Conservation (phyloP, 2,113 vertebrate species). For the Nycticebus coucang region DNA sequence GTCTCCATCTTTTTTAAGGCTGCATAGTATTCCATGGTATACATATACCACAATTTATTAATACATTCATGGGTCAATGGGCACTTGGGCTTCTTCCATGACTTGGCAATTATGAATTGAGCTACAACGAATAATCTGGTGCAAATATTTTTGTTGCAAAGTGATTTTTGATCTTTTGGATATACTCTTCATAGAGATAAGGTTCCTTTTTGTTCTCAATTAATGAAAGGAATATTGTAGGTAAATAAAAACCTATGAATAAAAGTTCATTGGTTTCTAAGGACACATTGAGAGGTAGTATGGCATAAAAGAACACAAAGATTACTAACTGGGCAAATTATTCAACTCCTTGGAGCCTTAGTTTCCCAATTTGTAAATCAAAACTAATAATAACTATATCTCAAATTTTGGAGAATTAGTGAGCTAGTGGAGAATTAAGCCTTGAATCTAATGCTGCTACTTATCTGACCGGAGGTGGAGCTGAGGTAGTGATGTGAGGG, state of each 20-base stretch:
- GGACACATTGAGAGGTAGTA: neutral
- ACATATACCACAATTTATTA: too few species aligned
- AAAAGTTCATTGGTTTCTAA: neutral
- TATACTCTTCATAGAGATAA: too few species aligned
- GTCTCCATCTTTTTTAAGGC: too few species aligned
- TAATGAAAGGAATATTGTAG: neutral
- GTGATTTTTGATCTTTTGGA: too few species aligned
- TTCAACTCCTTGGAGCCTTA: neutral
- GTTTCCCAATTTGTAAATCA: neutral
- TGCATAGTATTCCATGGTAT: too few species aligned
- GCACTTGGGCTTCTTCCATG: too few species aligned
- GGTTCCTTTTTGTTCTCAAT: neutral
- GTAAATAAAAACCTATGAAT: neutral
- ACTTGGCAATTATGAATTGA: too few species aligned
- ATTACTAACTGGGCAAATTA: neutral
- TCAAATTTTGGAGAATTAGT: neutral
- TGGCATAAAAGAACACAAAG: neutral
- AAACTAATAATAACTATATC: neutral
- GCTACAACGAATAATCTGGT: too few species aligned
- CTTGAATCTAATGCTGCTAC: neutral
- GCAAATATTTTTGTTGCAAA: too few species aligned
- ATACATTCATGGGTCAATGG: too few species aligned
- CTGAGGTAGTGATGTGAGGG: too few species aligned
- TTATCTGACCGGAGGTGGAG: too few species aligned
- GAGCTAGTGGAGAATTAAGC: neutral